Percentiles rank a stretch among this genome's conserved stretches.
Evolutionary conservation across 2,113 vertebrate genomes (phyloP).

Genomic region (Eurypyga helias): DNA sequence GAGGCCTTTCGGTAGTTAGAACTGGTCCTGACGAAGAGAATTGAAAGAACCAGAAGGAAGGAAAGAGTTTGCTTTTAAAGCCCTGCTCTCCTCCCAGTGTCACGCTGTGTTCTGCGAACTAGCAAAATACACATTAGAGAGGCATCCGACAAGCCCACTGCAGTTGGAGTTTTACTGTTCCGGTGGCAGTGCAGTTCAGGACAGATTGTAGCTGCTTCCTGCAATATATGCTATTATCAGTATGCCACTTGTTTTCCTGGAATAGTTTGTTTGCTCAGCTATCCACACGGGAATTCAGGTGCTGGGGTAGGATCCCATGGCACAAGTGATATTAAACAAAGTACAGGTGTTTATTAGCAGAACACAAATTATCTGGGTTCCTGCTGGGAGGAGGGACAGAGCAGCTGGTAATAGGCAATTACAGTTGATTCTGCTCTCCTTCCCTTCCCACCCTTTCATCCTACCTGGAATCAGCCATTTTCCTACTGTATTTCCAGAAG

Average conservation of each 20-base stretch:
- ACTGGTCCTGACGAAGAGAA: background rate
- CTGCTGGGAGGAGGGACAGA: background rate
- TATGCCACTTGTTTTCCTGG: background rate
- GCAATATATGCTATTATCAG: background rate
- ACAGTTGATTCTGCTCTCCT: background rate
- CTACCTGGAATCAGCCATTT: background rate
- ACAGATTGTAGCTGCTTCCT: background rate
- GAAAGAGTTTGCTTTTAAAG: background rate
- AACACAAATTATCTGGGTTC: background rate
- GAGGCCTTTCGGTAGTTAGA: background rate
- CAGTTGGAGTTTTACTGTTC: background rate
- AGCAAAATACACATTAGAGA: background rate
- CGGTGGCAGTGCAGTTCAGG: background rate
- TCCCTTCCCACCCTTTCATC: background rate
- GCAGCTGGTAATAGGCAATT: background rate
- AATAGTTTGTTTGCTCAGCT: slow-evolving; percentile 13
- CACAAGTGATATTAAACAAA: background rate
- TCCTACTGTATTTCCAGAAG: background rate
- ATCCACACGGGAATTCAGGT: background rate
- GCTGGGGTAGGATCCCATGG: background rate
- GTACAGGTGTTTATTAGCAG: slow-evolving; percentile 4
- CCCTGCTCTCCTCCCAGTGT: background rate
- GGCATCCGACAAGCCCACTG: background rate
- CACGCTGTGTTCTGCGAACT: background rate
- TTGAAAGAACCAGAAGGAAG: background rate